Evolutionary conservation across 2,113 vertebrate species (phyloP).

Genomic region (Australoheros scitulus): DNA sequence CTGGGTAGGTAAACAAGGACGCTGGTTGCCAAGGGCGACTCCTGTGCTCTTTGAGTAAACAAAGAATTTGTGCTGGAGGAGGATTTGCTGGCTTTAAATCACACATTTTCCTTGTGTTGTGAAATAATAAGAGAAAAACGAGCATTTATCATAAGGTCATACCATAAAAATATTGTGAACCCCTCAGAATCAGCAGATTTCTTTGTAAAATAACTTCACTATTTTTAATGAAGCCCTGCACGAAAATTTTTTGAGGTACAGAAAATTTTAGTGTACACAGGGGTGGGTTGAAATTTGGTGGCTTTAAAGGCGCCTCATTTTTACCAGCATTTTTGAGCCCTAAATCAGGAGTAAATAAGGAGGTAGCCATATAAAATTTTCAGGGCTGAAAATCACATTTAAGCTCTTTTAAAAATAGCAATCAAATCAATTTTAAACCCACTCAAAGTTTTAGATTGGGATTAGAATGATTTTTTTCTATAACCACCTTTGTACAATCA

Average conservation of each 20-base stretch:
- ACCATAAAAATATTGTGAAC: not conserved
- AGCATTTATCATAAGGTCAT: not conserved
- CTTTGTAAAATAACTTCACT: not conserved
- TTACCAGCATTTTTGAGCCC: not conserved
- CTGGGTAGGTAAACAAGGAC: conserved; percentile 85
- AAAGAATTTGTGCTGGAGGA: conserved; percentile 55
- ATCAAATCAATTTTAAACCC: not conserved
- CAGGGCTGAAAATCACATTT: not conserved
- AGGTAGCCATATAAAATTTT: not conserved
- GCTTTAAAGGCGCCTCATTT: not conserved
- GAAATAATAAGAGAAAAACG: not conserved
- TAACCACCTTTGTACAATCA: not conserved
- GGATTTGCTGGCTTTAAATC: conserved; percentile 21
- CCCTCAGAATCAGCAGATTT: not conserved
- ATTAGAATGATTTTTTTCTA: not conserved
- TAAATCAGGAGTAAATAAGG: not conserved
- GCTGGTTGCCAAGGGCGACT: conserved; percentile 77
- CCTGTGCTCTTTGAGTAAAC: conserved; percentile 75
- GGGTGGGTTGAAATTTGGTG: not conserved
- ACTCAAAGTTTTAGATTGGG: not conserved
- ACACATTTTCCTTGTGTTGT: not conserved
- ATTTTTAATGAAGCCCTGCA: not conserved
- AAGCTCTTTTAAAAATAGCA: not conserved
- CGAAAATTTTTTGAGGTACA: too few species aligned
- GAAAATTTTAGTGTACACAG: not conserved